Conservation (phyloP, 2,113 vertebrate species). For the Castor canadensis region DNA sequence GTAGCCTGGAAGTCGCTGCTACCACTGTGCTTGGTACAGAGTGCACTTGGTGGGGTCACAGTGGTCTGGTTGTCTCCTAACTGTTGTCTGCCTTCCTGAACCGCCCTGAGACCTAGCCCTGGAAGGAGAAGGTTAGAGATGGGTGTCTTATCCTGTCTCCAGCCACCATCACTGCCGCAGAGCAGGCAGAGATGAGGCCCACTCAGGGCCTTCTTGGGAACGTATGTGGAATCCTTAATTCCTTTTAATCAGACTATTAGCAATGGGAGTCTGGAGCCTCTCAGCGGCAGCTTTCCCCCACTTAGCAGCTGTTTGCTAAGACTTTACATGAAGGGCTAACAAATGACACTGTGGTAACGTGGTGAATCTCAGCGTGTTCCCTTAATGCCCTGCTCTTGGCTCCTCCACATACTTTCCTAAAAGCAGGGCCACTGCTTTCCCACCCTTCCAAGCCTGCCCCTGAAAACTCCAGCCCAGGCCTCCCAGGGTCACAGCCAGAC, state of each 20-base stretch:
- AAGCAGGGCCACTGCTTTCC: neutral
- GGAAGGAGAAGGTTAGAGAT: neutral
- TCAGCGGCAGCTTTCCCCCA: neutral
- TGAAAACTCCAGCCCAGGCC: neutral
- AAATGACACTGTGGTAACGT: neutral
- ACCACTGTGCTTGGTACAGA: rapidly evolving
- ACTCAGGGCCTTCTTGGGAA: neutral
- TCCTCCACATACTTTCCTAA: neutral
- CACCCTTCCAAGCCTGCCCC: no score
- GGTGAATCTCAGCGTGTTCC: neutral
- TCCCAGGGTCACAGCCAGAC: neutral
- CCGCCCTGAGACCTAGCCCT: neutral
- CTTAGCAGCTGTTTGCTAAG: slow-evolving; percentile 53
- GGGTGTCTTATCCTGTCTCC: no score
- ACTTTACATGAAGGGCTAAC: slow-evolving; percentile 31
- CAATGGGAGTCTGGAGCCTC: neutral
- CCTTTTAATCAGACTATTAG: slow-evolving; percentile 53
- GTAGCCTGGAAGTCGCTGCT: rapidly evolving
- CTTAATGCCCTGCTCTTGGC: neutral
- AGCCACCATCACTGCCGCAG: neutral
- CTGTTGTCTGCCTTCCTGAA: neutral
- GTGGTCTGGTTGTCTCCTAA: neutral
- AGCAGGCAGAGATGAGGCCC: neutral
- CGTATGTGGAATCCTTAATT: slow-evolving; percentile 22
- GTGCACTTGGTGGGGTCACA: neutral